phyloP scores from a whole-genome alignment of 2,113 vertebrate species.

The Lipotes vexillifer region DNA sequence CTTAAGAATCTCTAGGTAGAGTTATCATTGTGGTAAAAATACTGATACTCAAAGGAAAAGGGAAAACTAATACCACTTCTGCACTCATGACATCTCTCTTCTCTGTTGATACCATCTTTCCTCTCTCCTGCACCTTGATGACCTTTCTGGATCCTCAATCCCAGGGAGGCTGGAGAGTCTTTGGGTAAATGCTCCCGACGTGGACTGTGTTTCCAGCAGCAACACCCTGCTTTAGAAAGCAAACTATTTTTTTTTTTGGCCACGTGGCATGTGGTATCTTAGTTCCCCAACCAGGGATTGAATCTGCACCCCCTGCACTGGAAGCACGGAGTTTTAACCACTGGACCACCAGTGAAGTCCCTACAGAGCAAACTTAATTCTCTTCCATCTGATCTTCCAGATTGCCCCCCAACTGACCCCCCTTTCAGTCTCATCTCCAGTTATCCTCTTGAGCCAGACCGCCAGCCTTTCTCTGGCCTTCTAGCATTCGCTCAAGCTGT shows the following conservation, averaged over 20 bases:
- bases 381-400: not conserved
- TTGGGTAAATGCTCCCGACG: not conserved
- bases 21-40: not conserved
- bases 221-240: not conserved
- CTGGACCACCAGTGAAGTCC: no score
- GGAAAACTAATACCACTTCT: not conserved
- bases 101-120: not conserved
- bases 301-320: no score
- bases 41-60: constrained; percentile 14
- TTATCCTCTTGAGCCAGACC: not conserved
- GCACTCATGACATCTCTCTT: not conserved
- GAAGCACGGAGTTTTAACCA: no score
- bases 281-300: no score
- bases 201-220: not conserved
- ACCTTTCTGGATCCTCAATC: not conserved
- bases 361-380: not conserved
- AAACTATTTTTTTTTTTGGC: not conserved
- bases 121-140: not conserved
- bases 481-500: not conserved
- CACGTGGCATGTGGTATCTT: no score
- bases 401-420: not conserved
- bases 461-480: not conserved
- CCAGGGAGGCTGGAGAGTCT: not conserved
- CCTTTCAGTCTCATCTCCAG: not conserved
- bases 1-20: constrained; percentile 36